These are phyloP conservation scores for Branchellion lobata DNA, from an alignment of 2,888 invertebrate species.

Conservation along the genomic window DNA sequence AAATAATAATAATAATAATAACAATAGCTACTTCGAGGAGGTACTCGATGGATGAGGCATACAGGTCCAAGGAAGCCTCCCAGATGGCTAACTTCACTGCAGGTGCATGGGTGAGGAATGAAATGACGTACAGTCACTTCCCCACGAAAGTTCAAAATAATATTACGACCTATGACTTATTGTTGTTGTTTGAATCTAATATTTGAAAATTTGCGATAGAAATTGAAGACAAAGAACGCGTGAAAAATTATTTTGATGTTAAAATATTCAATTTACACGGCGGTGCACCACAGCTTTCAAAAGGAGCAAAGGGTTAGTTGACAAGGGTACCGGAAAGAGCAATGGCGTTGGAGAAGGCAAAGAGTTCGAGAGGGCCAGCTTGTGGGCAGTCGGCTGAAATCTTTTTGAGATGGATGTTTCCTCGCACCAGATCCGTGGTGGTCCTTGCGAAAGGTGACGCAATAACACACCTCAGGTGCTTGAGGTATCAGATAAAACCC, in stretches of 20 bases:
- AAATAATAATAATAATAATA: too few species aligned
- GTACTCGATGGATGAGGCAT: slow-evolving; percentile 79
- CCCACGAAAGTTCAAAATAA: neutral
- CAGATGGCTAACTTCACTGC: slow-evolving; percentile 86
- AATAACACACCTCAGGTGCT: neutral
- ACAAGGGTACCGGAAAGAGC: slow-evolving; percentile 74
- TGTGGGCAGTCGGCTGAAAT: neutral
- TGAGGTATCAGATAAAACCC: neutral
- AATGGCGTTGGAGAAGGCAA: slow-evolving; percentile 90
- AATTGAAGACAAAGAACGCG: neutral
- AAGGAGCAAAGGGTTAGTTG: too few species aligned
- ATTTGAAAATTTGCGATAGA: neutral
- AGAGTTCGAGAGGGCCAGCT: slow-evolving; percentile 71
- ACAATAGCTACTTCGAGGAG: slow-evolving; percentile 68
- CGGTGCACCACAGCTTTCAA: too few species aligned
- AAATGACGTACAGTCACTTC: too few species aligned
- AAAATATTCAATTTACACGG: too few species aligned
- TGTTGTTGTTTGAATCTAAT: too few species aligned
- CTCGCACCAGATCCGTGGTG: slow-evolving; percentile 17
- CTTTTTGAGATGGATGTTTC: slow-evolving; percentile 33
- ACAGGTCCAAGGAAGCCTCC: slow-evolving; percentile 81
- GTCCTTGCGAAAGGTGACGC: slow-evolving; percentile 6
- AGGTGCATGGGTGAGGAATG: too few species aligned
- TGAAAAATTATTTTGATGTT: too few species aligned
- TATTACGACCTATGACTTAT: neutral